phyloP scores from a whole-genome alignment of 2,113 vertebrate genomes.

The Dipodomys stephensi region DNA sequence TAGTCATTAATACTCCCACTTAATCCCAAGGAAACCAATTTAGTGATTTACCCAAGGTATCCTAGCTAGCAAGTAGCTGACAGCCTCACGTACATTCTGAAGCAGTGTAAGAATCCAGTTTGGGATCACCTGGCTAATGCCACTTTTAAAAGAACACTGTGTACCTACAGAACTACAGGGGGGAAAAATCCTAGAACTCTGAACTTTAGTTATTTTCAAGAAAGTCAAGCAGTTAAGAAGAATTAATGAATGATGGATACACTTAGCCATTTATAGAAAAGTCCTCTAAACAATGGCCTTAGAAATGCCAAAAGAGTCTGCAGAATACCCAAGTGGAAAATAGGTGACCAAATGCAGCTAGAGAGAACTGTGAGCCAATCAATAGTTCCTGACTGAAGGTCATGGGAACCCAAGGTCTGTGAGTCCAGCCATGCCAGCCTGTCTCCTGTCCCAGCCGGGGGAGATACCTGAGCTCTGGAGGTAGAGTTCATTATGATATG shows the following conservation, averaged over 20 bases:
- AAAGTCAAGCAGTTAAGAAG: conserved; percentile 25
- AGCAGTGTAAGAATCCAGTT: neutral
- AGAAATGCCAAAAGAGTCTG: conserved; percentile 21
- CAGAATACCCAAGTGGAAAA: conserved; percentile 13
- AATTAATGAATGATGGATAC: conserved; percentile 4
- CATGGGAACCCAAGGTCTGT: neutral
- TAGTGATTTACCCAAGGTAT: neutral
- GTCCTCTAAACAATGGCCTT: neutral
- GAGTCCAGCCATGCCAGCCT: neutral
- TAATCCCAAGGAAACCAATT: neutral
- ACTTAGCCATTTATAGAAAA: conserved; percentile 51
- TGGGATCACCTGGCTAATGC: neutral
- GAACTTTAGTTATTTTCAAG: conserved; percentile 29
- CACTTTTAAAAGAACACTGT: neutral
- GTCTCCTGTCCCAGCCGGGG: neutral
- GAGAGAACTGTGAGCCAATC: neutral
- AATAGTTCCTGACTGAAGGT: neutral
- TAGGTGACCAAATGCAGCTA: conserved; percentile 17
- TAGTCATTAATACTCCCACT: neutral
- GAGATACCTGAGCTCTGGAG: neutral
- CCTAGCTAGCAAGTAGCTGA: neutral
- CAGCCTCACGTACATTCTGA: neutral
- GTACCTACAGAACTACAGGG: neutral
- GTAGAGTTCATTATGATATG: neutral
- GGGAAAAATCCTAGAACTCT: conserved; percentile 26